Evolutionary conservation across 2,797 vertebrate genomes (phyloP).

Genomic region (Lepus oiostolus): DNA sequence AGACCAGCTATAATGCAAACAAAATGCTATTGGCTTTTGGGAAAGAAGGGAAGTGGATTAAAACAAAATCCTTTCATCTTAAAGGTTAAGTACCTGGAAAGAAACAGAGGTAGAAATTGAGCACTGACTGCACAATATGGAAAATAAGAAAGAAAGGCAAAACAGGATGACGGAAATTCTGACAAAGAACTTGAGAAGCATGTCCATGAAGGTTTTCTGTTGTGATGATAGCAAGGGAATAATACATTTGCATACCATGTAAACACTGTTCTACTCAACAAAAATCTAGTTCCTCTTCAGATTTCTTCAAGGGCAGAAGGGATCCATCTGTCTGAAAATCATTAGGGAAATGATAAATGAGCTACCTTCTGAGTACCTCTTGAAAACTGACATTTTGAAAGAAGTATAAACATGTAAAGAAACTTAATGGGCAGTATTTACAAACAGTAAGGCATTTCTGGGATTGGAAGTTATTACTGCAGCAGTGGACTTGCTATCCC

Average conservation of each 20-base stretch:
- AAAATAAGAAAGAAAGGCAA: not conserved
- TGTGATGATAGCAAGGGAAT: not conserved
- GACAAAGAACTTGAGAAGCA: not conserved
- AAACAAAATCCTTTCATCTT: conserved; percentile 25
- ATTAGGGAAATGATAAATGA: not conserved
- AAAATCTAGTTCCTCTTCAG: conserved; percentile 11
- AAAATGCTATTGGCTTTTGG: not conserved
- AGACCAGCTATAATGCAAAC: conserved; percentile 7
- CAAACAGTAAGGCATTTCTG: conserved; percentile 7
- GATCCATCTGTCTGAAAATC: not conserved
- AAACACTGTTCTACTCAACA: not conserved
- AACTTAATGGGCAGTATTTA: conserved; percentile 2
- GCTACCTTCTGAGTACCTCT: conserved; percentile 15
- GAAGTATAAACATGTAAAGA: not conserved
- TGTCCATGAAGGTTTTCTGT: not conserved
- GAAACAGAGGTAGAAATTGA: not conserved
- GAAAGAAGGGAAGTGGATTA: not conserved
- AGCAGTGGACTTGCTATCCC: not conserved
- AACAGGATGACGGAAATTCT: not conserved
- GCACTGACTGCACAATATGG: not conserved
- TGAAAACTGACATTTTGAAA: not conserved
- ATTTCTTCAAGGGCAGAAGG: conserved; percentile 37
- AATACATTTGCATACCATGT: not conserved
- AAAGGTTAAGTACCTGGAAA: not conserved
- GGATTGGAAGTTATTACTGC: not conserved